phyloP scores from a whole-genome alignment of 2,797 vertebrate genomes.

The Pangasius macronema region DNA sequence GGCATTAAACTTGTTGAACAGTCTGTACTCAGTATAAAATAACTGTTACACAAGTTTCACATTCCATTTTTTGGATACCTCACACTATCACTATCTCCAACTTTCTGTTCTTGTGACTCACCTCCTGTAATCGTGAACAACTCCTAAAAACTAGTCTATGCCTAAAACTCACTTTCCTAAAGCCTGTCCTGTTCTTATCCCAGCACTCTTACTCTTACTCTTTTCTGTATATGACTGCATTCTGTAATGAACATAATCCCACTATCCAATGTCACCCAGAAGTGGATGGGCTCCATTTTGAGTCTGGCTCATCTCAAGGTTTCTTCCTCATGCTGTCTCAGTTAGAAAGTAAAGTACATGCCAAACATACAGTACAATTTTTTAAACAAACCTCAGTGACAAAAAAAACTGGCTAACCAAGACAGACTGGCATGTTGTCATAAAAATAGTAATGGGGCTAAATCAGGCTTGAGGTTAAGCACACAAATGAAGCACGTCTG shows the following conservation, averaged over 20 bases:
- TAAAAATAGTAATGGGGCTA: conserved; percentile 1
- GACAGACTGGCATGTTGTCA: not conserved
- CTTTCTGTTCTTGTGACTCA: not conserved
- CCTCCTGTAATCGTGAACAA: not conserved
- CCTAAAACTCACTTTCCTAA: not conserved
- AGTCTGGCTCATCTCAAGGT: not conserved
- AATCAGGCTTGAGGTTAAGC: not conserved
- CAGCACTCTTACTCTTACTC: not conserved
- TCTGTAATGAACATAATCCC: not conserved
- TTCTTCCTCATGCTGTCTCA: not conserved
- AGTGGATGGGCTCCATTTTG: not conserved
- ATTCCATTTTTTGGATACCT: not conserved
- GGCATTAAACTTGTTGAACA: not conserved
- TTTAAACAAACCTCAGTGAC: not conserved
- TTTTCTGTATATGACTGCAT: not conserved
- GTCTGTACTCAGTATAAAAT: not conserved
- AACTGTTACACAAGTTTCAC: not conserved
- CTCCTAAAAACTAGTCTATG: not conserved
- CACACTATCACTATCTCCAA: not conserved
- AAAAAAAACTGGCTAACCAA: not conserved
- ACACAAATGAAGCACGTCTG: not conserved
- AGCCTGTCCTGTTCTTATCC: not conserved
- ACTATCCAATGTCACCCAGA: not conserved
- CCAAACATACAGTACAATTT: not conserved
- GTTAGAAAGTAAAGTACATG: not conserved